Evolutionary conservation across 2,888 invertebrate species (phyloP).

Genomic region (Scaptomyza reducta): DNA sequence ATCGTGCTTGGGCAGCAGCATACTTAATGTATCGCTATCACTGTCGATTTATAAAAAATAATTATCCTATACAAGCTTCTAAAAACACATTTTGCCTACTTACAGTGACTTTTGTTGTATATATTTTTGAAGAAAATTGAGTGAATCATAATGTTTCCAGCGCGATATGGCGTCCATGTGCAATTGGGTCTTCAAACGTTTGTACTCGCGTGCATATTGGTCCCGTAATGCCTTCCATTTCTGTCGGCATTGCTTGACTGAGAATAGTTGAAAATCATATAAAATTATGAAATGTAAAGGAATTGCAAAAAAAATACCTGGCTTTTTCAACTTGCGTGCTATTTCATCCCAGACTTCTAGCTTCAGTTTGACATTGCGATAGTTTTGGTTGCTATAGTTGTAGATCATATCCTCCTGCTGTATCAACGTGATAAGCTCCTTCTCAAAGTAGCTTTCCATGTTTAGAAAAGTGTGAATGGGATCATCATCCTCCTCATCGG

Average conservation of each 20-base stretch:
- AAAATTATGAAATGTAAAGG: neutral
- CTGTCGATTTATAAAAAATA: constrained; percentile 31
- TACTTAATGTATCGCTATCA: constrained; percentile 66
- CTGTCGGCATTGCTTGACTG: constrained; percentile 82
- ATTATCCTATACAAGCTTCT: neutral
- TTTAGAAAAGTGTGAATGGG: constrained; percentile 82
- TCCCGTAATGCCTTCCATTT: constrained; percentile 83
- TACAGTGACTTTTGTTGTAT: constrained; percentile 80
- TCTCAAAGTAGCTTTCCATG: constrained; percentile 83
- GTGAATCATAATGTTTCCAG: constrained; percentile 83
- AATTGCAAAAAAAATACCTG: constrained; percentile 55
- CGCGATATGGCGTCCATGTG: constrained; percentile 71
- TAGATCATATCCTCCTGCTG: constrained; percentile 80
- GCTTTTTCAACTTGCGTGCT: constrained; percentile 81
- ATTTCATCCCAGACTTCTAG: constrained; percentile 82
- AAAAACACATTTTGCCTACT: constrained; percentile 46
- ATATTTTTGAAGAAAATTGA: constrained; percentile 79
- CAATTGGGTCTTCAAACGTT: constrained; percentile 76
- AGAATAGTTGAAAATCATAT: neutral
- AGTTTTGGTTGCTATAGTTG: constrained; percentile 77
- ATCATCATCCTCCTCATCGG: constrained; percentile 82
- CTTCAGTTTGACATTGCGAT: constrained; percentile 81
- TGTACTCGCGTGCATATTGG: constrained; percentile 82
- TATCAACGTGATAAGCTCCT: constrained; percentile 80
- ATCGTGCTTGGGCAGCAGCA: constrained; percentile 73